Conservation (phyloP, 2,797 vertebrate species). For the Gouania willdenowi region DNA sequence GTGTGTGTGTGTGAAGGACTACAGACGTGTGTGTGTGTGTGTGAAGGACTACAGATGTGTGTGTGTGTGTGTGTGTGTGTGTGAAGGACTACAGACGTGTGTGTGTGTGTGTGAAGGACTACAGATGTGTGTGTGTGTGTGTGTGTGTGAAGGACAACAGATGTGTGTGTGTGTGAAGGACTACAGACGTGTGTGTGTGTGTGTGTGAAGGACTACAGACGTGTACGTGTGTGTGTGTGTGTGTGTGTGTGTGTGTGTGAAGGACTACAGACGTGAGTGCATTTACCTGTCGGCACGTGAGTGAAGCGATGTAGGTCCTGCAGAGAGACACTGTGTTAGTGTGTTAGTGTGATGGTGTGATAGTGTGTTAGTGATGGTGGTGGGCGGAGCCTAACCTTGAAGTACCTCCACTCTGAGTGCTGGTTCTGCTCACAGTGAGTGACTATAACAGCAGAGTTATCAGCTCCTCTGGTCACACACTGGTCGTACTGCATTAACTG, state of each 20-base stretch:
- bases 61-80: conserved; percentile 74
- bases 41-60: too few species aligned
- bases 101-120: too few species aligned
- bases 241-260: conserved; percentile 83
- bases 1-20: too few species aligned
- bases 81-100: too few species aligned
- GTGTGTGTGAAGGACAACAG: too few species aligned
- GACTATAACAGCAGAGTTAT: conserved; percentile 85
- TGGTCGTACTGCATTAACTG: conserved; percentile 98
- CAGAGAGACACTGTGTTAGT: background rate
- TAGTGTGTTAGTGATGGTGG: background rate
- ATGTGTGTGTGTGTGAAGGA: too few species aligned
- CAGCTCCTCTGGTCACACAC: conserved; percentile 85
- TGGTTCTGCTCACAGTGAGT: conserved; percentile 92
- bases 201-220: too few species aligned
- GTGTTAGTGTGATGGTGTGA: background rate
- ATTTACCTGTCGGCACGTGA: conserved; percentile 80
- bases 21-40: too few species aligned
- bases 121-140: conserved; percentile 32
- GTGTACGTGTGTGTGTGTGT: conserved; percentile 68
- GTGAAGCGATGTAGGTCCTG: conserved; percentile 90
- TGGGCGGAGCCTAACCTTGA: conserved; percentile 80
- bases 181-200: conserved; percentile 3
- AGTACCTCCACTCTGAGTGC: conserved; percentile 93
- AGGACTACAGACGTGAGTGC: too few species aligned